Base-by-base conservation (phyloP, 2,888 invertebrate genomes). In the Choreutis nemorana region DNA sequence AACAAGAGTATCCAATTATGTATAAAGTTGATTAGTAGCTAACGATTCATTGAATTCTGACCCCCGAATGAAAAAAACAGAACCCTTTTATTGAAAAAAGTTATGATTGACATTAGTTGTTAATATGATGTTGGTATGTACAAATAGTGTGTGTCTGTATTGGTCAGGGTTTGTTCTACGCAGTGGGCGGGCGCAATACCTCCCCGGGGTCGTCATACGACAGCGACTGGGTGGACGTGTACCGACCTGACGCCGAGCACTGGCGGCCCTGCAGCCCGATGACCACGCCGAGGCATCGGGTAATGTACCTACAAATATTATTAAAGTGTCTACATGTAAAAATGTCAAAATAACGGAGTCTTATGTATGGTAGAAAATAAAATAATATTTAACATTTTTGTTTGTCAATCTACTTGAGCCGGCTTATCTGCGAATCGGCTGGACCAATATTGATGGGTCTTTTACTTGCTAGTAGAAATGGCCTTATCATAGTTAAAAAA, bases 161-260 rank as follows among this genome's bases (percentile, higher is more conserved):
- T 6, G 6, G 23, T 23, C 58, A 86, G 82, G 92, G 94, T 14
- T 82, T 90, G 51, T 91, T 96, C 64, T 96, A 94, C 72, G 93
- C 92, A 4, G 91, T 96, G 8, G 96, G 96, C 8, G 96, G 96
- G 0, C 81, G 96, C 42, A 94, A 95, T 63, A 95, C 94, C 55
- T 89, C 91, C 14, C 91, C 92, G 14, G 93, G 91, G 8, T 90
- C 90, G 31, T 92, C 90, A 31, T 90, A 90, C 58, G 91, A 91
- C 66, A 90, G 90, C 26, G 90, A 91, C 59, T 91, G 91, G 91
- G 91, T 95, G 18, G 93, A 93, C 61, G 72, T 77, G 40, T 96
- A 93, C 64, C 93, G 94, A 72, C 94, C 95, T 0, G 81, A 87
- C 14, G 84, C 85, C 13, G 94, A 94, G 57, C 84, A 86, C 42